Conservation (phyloP, 2,113 vertebrate species). For the Xenopus borealis region DNA sequence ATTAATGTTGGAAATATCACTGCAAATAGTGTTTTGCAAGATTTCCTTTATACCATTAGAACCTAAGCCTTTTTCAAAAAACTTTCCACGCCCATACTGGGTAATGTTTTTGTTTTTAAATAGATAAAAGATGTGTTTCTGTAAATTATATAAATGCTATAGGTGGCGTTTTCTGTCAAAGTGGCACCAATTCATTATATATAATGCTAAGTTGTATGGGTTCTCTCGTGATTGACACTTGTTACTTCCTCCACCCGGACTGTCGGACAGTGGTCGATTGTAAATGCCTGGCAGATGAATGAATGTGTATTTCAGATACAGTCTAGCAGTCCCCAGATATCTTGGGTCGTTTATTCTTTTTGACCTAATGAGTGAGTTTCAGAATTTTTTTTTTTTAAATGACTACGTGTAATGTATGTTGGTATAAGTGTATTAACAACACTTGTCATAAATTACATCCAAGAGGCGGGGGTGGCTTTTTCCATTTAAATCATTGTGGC, state of each 20-base stretch:
- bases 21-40: constrained; percentile 28
- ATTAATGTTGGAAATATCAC: constrained; percentile 27
- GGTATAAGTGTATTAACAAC: no score
- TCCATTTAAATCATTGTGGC: no score
- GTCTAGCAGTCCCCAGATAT: constrained; percentile 54
- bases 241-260: constrained; percentile 47
- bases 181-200: constrained; percentile 30
- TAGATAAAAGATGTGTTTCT: constrained; percentile 21
- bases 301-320: constrained; percentile 52
- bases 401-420: no score
- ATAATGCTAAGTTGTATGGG: constrained; percentile 47
- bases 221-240: constrained; percentile 43
- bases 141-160: constrained; percentile 6
- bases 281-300: constrained; percentile 55
- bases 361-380: no score
- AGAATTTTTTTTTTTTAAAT: no score
- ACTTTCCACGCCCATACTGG: constrained; percentile 43
- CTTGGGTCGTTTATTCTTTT: not conserved
- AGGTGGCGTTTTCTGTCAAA: constrained; percentile 30
- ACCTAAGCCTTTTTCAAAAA: constrained; percentile 1
- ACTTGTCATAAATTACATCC: no score
- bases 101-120: constrained; percentile 43
- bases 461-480: no score
- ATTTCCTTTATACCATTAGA: not conserved
- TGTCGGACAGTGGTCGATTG: constrained; percentile 61